These are phyloP conservation scores for Diadromus collaris DNA, from an alignment of 2,888 invertebrate genomes.

Conservation along the genomic window DNA sequence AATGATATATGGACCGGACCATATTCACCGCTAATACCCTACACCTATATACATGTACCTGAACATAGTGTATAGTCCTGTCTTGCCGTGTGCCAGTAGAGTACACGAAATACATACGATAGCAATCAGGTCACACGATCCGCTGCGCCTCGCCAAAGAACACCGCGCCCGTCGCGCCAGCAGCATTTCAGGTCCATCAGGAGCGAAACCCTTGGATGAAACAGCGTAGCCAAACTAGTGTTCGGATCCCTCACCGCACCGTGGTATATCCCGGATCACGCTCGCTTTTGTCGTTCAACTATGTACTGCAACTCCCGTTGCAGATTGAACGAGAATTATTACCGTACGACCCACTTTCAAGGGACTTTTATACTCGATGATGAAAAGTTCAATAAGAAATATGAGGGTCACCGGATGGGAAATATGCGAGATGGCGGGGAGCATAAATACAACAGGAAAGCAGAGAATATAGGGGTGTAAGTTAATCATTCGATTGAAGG, in stretches of 20 bases:
- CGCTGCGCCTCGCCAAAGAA: constrained; percentile 39
- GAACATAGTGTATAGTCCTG: constrained; percentile 3
- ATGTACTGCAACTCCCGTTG: constrained; percentile 47
- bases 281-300: constrained; percentile 55
- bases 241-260: constrained; percentile 34
- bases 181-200: constrained; percentile 34
- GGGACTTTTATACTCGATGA: constrained; percentile 45
- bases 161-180: constrained; percentile 41
- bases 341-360: constrained; percentile 56
- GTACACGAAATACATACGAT: constrained; percentile 17
- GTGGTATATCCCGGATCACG: constrained; percentile 41
- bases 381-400: constrained; percentile 42
- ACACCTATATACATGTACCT: background rate
- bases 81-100: background rate
- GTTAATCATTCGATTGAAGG: constrained; percentile 29
- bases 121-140: constrained; percentile 50
- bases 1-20: background rate
- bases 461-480: background rate
- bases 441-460: constrained; percentile 39
- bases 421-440: constrained; percentile 20
- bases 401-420: constrained; percentile 37
- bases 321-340: constrained; percentile 58
- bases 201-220: constrained; percentile 19
- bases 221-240: background rate
- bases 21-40: background rate